Percentiles rank a stretch among this genome's conserved stretches.
Evolutionary conservation across 2,797 vertebrate species (phyloP).

Genomic region (Pantherophis alleghaniensis): DNA sequence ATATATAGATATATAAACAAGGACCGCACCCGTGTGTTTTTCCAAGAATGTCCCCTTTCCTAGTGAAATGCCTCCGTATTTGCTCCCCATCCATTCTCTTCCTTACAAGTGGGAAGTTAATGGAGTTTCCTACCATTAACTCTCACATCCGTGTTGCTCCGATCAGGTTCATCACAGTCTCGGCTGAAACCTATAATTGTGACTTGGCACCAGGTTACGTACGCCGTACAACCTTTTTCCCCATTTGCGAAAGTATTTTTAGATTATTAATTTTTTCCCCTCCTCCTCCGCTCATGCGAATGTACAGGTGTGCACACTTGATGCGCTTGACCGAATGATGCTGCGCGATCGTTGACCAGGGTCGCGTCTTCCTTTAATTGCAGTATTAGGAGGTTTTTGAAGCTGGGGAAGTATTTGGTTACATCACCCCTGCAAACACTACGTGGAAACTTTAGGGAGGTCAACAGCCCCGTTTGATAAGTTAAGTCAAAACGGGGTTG

Average conservation of each 20-base stretch:
- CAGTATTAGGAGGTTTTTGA: conserved; percentile 43
- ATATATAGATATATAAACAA: no score
- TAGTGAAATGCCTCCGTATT: conserved; percentile 9
- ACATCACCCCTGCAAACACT: not conserved
- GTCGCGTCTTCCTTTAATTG: conserved; percentile 47
- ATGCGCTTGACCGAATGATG: conserved; percentile 56
- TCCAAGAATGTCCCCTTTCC: not conserved
- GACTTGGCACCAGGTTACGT: conserved; percentile 55
- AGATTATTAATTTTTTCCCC: conserved; percentile 32
- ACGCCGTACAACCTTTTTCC: conserved; percentile 61
- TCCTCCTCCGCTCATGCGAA: conserved; percentile 54
- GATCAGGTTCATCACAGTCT: conserved; percentile 66
- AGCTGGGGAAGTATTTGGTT: conserved; percentile 1
- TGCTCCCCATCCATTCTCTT: conserved; percentile 10
- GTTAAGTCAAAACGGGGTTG: not conserved
- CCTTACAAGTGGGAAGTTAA: conserved; percentile 16
- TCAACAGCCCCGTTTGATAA: not conserved
- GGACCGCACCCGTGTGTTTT: not conserved
- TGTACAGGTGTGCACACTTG: conserved; percentile 64
- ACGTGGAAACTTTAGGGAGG: not conserved
- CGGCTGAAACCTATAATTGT: conserved; percentile 66
- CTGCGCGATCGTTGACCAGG: conserved; percentile 46
- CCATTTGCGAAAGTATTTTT: conserved; percentile 67
- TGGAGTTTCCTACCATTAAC: conserved; percentile 67
- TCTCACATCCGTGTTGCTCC: conserved; percentile 64